Evolutionary conservation across 2,888 invertebrate species (phyloP), one percentile per base, ranked within the genome.

Genomic region (Macrophya annulata): DNA sequence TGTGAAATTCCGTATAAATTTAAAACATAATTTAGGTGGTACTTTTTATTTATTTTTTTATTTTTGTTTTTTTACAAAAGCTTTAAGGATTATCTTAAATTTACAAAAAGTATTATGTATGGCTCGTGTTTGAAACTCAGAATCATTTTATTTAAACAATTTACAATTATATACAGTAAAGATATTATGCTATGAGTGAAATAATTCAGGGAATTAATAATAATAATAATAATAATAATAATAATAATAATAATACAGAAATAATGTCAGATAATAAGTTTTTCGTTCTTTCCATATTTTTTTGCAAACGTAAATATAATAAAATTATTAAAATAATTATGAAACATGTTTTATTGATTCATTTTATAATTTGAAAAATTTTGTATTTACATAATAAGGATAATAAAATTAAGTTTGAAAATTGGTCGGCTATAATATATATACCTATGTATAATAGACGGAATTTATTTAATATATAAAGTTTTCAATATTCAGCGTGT

Each of bases 351-450:
- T 55, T 43, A 72, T 68, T 68, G 12, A 17, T 68, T 37, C 8
- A 68, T 74, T 45, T 74, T 77, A 55, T 48, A 48, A 25, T 76
- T 76, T 48, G 40, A 76, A 48, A 77, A 55, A 31, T 0, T 4
- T 43, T 17, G 17, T 77, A 77, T 77, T 55, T 77, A 77, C 77
- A 77, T 51, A 31, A 31, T 3, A 31, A 31, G 1, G 31, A 21
- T 77, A 37, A 77, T 55, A 37, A 37, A 77, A 77, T 31, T 77
- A 15, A 77, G n/a, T 25, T 77, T 68, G 37, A 5, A 77, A 9
- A 77, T 77, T 77, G 77, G 51, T 77, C 77, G 77, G 77, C 77
- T 55, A 77, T 77, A 68, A 37, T 68, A 68, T 68, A 48, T 48
- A 12, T 48, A 48, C 4, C 3, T 12, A 15, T 48, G 21, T 55